A percentile compares a stretch with the other conserved stretches of the same genome.
phyloP scores from a whole-genome alignment of 2,888 invertebrate genomes.

The Mimachlamys varia region DNA sequence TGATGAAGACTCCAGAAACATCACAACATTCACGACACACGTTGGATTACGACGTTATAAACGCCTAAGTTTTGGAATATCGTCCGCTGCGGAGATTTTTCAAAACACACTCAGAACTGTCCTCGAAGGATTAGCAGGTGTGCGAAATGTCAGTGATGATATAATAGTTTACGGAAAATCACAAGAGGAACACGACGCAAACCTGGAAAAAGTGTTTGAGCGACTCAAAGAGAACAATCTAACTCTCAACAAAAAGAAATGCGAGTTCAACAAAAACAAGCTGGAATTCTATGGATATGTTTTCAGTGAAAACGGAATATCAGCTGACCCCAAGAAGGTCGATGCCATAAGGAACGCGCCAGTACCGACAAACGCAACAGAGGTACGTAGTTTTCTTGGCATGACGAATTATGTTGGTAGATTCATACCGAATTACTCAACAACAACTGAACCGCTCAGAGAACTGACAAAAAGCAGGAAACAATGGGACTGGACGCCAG shows the following conservation, averaged over 20 bases:
- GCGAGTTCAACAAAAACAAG: slow-evolving; percentile 38
- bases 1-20: slow-evolving; percentile 59
- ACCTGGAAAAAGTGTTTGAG: slow-evolving; percentile 14
- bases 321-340: too few species aligned
- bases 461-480: slow-evolving; percentile 18
- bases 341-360: too few species aligned
- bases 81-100: too few species aligned
- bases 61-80: too few species aligned
- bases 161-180: too few species aligned
- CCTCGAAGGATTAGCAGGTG: too few species aligned
- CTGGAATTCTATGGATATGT: slow-evolving; percentile 49
- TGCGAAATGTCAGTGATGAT: too few species aligned
- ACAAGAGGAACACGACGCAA: slow-evolving; percentile 22
- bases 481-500: slow-evolving; percentile 38
- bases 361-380: too few species aligned
- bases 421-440: slow-evolving; percentile 53
- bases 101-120: too few species aligned
- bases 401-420: too few species aligned
- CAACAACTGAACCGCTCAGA: slow-evolving; percentile 39
- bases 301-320: slow-evolving; percentile 45
- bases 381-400: too few species aligned
- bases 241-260: slow-evolving; percentile 41
- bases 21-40: slow-evolving; percentile 58
- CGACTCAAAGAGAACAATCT: slow-evolving; percentile 3
- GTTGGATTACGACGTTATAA: too few species aligned